Conservation (phyloP, 2,797 vertebrate species). For the Sebastes cheni region DNA sequence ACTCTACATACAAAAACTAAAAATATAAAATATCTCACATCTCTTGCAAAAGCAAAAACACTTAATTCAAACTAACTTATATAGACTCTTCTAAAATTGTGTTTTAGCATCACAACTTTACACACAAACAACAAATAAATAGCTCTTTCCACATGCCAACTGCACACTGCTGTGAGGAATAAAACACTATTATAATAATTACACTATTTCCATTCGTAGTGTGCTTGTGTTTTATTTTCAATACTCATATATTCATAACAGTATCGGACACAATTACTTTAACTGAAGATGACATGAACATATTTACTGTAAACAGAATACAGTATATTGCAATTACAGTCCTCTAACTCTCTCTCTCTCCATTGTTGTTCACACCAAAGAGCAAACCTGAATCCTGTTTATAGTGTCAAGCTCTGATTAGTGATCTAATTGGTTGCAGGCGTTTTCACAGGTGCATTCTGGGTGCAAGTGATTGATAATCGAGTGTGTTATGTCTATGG, state of each 20-base stretch:
- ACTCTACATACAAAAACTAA: background rate
- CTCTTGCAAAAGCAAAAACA: background rate
- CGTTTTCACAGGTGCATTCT: background rate
- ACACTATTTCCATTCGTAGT: no score
- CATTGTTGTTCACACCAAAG: background rate
- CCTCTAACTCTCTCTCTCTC: background rate
- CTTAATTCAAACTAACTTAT: no score
- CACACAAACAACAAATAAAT: background rate
- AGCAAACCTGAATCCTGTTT: background rate
- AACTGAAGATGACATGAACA: background rate
- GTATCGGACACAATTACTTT: accelerated
- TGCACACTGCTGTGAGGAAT: background rate
- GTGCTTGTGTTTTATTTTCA: background rate
- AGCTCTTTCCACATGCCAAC: background rate
- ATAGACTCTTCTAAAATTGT: no score
- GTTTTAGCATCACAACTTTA: no score
- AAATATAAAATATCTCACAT: background rate
- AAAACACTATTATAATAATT: background rate
- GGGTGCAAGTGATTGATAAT: background rate
- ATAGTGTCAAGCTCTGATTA: background rate
- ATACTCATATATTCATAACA: background rate
- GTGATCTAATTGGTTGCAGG: background rate
- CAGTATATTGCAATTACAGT: background rate
- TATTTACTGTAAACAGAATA: background rate
- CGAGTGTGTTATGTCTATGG: background rate